Evolutionary conservation across 2,113 vertebrate genomes (phyloP), one percentile per base, ranked within the genome.

Genomic region (Neopipo cinnamomea): DNA sequence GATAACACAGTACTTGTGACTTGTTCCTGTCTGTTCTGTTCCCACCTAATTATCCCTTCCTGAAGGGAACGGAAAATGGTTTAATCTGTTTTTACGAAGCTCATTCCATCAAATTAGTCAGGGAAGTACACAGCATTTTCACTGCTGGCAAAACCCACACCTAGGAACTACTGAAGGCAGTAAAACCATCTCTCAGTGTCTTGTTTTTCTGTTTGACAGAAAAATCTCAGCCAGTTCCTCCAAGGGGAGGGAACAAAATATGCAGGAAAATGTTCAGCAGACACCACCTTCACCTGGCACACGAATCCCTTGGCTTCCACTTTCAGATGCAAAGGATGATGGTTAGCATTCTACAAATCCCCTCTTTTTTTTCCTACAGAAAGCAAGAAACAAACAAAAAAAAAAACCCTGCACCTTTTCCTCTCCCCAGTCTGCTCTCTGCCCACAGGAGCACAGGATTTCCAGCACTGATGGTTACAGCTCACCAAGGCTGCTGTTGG

Each of bases 21-120:
- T 94, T 91, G 61, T 72, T 88, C 62, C 62, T 58, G 37, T 75
- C 88, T 94, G 56, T 87, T 95, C 67, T 72, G 75, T 76, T 95
- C 75, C 88, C 85, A 94, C 79, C 37, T 96, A 96, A 96, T 96
- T 95, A 94, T 82, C 77, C 81, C 47, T 92, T 87, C 79, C 65
- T 62, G 73, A 83, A 47, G 62, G 27, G 53, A 83, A 86, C 0
- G 5, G 58, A 66, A 88, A 93, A 84, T 15, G 42, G 58, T 70
- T 91, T 80, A 63, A 86, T 94, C 79, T 81, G 41, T 2, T 75
- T 94, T 83, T 49, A 55, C 63, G 58, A 95, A 85, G 67, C 53
- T 93, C 49, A 7, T 91, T 83, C 88, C 71, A 66, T 37, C 91
- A 94, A 94, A 93, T 95, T 72, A 91, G 73, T 46, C 52, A 72